A percentile compares a stretch with the other conserved stretches of the same genome.
Conservation (phyloP, 2,888 invertebrate species). For the Synanthedon tipuliformis region DNA sequence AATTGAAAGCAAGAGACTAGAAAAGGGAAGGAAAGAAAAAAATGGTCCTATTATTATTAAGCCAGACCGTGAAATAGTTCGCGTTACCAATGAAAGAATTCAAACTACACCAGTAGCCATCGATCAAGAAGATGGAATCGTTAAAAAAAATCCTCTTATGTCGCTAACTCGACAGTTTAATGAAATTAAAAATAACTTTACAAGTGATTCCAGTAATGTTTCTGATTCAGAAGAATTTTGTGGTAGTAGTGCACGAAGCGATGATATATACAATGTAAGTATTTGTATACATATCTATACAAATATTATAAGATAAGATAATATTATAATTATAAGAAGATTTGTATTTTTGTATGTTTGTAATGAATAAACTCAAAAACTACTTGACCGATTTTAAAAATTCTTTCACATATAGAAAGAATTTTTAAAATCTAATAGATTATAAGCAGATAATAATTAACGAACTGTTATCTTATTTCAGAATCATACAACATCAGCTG, state of each 20-base stretch:
- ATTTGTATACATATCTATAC: background rate
- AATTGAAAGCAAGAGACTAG: constrained; percentile 49
- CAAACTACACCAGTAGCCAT: constrained; percentile 51
- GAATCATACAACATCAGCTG: constrained; percentile 74
- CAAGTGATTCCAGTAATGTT: constrained; percentile 70
- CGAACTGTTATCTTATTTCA: constrained; percentile 18
- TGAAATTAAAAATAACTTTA: constrained; percentile 42
- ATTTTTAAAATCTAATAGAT: background rate
- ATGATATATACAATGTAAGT: constrained; percentile 46
- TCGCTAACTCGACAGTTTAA: constrained; percentile 73
- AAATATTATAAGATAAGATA: background rate
- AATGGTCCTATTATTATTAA: constrained; percentile 37
- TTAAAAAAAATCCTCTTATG: constrained; percentile 83
- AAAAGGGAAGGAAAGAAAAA: constrained; percentile 49
- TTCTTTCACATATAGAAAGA: no score
- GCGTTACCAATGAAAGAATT: constrained; percentile 54
- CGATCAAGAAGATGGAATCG: constrained; percentile 74
- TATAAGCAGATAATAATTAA: no score
- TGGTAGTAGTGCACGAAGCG: constrained; percentile 45
- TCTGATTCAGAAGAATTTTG: constrained; percentile 75
- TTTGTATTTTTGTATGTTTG: no score
- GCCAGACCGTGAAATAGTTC: constrained; percentile 55
- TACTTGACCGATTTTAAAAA: no score
- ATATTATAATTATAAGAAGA: no score
- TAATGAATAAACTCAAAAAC: no score